Base-by-base conservation (phyloP, 2,797 vertebrate species). In the Dicrostonyx torquatus region DNA sequence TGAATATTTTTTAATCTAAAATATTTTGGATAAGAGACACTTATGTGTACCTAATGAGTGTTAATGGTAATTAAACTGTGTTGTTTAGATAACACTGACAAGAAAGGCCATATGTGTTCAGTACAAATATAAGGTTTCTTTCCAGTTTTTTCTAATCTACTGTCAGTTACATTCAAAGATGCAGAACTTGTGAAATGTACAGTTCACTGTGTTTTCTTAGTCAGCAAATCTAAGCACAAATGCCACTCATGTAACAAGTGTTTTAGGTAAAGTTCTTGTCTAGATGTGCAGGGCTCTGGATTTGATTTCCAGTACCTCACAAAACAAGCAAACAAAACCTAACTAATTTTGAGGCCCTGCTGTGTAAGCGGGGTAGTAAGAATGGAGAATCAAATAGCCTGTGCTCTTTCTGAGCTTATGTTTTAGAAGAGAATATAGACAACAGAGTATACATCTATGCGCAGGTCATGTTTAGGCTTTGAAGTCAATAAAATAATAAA, bases 181-280 rank as follows among this genome's bases (percentile, higher is more conserved):
- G 17, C 55, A 62, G 40, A 62, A n/a, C 22, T 26, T 73, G 13
- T 64, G 43, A n/a, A 76, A 64, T 64, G 22, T n/a, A 50, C 31
- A 11, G 20, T 34, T 26, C 43, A 62, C 55, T 66, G 5, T 43
- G 60, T 93, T 92, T 97, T 90, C 78, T 93, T 43, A 87, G 20
- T 92, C 64, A 83, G 50, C 45, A 86, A 80, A 91, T 48, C 34
- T 58, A 45, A 91, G 88, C n/a, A 8, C 12, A 72, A 9, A 85
- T 92, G 48, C 76, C 12, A 53, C 84, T 88, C 40, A 24, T 88
- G 73, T 45, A 89, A 50, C 83, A 90, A n/a, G 24, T 82, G 86
- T 86, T 88, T 94, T 86, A 37, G 58, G 7, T 87, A 40, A 15
- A 73, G 86, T 58, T 70, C 37, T 72, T 87, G 5, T 37, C 68